Percentiles rank a stretch among this genome's conserved stretches.
These are phyloP conservation scores for Isichthys henryi DNA, from an alignment of 2,113 vertebrate genomes.

Conservation along the genomic window DNA sequence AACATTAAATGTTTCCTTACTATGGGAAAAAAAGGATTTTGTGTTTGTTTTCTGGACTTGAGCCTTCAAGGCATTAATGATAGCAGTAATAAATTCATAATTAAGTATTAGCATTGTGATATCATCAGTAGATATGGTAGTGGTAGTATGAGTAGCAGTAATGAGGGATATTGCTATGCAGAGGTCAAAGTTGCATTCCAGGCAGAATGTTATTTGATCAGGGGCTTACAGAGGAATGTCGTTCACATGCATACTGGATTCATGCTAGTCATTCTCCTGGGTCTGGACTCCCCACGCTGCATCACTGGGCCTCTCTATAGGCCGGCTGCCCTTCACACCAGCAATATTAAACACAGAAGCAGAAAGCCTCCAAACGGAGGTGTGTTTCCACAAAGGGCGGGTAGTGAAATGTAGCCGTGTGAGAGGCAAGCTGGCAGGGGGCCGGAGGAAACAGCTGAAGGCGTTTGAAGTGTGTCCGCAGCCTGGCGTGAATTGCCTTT, in stretches of 20 bases:
- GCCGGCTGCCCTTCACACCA: neutral
- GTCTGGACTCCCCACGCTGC: neutral
- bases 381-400: neutral
- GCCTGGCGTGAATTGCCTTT: slow-evolving; percentile 47
- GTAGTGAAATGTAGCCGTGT: neutral
- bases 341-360: neutral
- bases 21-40: neutral
- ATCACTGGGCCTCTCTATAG: neutral
- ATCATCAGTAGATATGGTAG: neutral
- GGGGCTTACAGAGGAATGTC: slow-evolving; percentile 1
- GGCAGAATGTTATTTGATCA: neutral
- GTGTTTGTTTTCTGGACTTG: neutral
- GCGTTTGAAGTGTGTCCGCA: slow-evolving; percentile 46
- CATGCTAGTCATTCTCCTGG: neutral
- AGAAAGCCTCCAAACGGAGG: neutral
- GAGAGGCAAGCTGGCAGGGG: slow-evolving; percentile 34
- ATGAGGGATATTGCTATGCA: neutral
- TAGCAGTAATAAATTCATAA: neutral
- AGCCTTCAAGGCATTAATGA: neutral
- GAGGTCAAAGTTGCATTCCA: slow-evolving; percentile 9
- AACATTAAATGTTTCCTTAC: neutral
- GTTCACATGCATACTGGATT: slow-evolving; percentile 18
- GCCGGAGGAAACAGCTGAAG: slow-evolving; percentile 59
- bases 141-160: neutral
- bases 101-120: neutral